These are phyloP conservation scores for Anorthoa munda DNA, from an alignment of 2,888 invertebrate species.

Conservation along the genomic window DNA sequence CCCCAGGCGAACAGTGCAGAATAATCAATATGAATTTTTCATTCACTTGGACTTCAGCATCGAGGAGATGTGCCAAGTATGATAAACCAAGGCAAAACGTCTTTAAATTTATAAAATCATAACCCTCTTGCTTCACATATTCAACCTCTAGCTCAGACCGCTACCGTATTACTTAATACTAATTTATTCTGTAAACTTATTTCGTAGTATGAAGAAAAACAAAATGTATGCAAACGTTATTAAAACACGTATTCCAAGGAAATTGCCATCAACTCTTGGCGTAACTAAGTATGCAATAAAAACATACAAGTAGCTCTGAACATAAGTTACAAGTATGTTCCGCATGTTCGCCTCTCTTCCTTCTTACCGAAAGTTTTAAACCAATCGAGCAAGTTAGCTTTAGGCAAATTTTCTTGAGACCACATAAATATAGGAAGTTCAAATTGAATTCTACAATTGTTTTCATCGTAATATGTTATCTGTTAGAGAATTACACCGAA, in stretches of 20 bases:
- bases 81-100: too few relatives aligned
- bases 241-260: slow-evolving; percentile 26
- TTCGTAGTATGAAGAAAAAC: background rate
- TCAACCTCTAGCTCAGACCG: background rate
- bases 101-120: background rate
- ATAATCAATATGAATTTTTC: too few relatives aligned
- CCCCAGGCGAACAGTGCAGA: too few relatives aligned
- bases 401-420: slow-evolving; percentile 12
- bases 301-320: slow-evolving; percentile 23
- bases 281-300: slow-evolving; percentile 22
- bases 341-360: slow-evolving; percentile 30
- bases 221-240: slow-evolving; percentile 28
- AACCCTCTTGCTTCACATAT: too few relatives aligned
- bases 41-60: too few relatives aligned
- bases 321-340: slow-evolving; percentile 25
- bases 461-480: slow-evolving; percentile 13
- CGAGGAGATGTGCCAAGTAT: too few relatives aligned
- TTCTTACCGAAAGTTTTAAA: slow-evolving; percentile 21
- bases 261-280: slow-evolving; percentile 33
- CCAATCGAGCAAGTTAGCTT: slow-evolving; percentile 38
- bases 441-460: slow-evolving; percentile 32
- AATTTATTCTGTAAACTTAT: background rate
- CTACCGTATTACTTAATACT: background rate
- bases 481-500: background rate
- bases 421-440: slow-evolving; percentile 4